phyloP scores from a whole-genome alignment of 2,113 vertebrate species.

The Nothobranchius furzeri region DNA sequence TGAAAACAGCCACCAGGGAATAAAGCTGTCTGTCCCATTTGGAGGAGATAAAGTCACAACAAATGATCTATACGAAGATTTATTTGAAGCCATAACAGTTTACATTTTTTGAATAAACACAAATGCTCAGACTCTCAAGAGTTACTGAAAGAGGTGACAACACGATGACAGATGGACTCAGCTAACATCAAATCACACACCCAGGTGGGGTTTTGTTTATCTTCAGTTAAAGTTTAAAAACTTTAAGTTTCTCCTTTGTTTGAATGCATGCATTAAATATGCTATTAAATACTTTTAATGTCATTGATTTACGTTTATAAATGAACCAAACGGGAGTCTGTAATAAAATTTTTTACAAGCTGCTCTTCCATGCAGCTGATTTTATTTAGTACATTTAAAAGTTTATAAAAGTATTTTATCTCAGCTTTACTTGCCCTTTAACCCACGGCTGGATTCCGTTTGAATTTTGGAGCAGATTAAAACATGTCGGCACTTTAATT shows the following conservation, averaged over 20 bases:
- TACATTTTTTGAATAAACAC: conserved; percentile 13
- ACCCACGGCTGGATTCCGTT: conserved; percentile 19
- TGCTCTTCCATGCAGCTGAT: too few species aligned
- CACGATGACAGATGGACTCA: conserved; percentile 15
- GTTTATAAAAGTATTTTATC: conserved; percentile 20
- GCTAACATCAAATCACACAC: conserved; percentile 26
- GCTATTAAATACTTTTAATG: neutral
- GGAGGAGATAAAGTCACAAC: neutral
- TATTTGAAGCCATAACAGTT: conserved; percentile 2
- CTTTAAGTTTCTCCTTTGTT: neutral
- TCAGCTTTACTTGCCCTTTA: conserved; percentile 9
- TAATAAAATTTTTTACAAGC: too few species aligned
- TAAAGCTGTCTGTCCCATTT: neutral
- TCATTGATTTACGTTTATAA: conserved; percentile 4
- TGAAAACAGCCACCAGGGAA: neutral
- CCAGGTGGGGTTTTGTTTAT: conserved; percentile 4
- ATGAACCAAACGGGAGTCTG: neutral
- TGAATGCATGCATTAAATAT: neutral
- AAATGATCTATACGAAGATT: conserved; percentile 10
- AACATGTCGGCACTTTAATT: conserved; percentile 18
- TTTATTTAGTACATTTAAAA: neutral
- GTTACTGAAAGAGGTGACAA: conserved; percentile 12
- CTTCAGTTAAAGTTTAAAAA: neutral
- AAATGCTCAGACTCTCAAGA: neutral
- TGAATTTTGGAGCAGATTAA: conserved; percentile 12